Conservation (phyloP, 2,113 vertebrate genomes). For the Baryphthengus martii region DNA sequence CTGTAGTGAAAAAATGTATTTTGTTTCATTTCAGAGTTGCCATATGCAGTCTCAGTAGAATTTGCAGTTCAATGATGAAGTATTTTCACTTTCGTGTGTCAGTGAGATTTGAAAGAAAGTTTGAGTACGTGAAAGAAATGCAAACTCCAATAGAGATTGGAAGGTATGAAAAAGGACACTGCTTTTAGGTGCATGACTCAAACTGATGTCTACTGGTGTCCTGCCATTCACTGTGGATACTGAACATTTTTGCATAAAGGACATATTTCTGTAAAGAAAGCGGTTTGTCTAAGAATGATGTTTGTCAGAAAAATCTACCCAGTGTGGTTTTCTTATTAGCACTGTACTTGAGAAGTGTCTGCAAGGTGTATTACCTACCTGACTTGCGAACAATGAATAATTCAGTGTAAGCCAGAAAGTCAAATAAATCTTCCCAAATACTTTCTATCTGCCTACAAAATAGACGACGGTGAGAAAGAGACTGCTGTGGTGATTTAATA, state of each 20-base stretch:
- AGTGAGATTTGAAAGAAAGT: neutral
- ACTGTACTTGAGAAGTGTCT: neutral
- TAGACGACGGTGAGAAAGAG: neutral
- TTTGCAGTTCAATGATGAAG: neutral
- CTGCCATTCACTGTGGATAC: neutral
- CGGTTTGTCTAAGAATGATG: neutral
- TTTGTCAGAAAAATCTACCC: neutral
- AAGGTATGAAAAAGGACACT: neutral
- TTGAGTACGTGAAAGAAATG: neutral
- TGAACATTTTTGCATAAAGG: neutral
- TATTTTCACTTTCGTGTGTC: neutral
- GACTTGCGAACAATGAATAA: slow-evolving; percentile 6
- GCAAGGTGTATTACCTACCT: neutral
- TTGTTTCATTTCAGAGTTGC: neutral
- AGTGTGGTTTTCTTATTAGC: neutral
- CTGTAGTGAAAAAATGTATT: accelerated
- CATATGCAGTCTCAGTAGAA: neutral
- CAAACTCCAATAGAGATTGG: neutral
- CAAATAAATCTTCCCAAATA: neutral
- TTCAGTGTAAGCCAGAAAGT: neutral
- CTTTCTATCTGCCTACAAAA: neutral
- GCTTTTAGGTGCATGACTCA: neutral
- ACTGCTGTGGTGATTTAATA: neutral
- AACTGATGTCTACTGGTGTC: neutral
- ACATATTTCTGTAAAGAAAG: neutral